phyloP scores from a whole-genome alignment of 2,888 invertebrate genomes.

The Venusia cambrica region DNA sequence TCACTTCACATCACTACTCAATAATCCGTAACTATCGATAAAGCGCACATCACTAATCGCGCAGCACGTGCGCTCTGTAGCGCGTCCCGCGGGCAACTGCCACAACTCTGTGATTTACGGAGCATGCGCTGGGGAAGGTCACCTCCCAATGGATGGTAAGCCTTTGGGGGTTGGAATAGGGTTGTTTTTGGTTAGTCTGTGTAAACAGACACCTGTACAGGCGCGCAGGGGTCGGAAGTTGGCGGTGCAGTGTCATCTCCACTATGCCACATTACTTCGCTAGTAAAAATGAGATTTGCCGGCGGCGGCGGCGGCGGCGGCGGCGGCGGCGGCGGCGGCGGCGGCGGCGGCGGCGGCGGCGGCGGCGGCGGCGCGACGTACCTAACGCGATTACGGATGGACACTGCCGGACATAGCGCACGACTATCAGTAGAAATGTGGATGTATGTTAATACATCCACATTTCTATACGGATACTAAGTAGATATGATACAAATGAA shows the following conservation, averaged over 20 bases:
- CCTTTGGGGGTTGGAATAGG: conserved; percentile 31
- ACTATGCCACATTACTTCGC: conserved; percentile 71
- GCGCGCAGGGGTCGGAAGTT: conserved; percentile 69
- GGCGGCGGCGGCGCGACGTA: conserved; percentile 21
- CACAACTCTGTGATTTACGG: conserved; percentile 49
- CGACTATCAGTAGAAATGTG: conserved; percentile 2
- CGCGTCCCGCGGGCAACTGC: conserved; percentile 56
- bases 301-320: conserved; percentile 26
- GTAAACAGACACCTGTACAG: conserved; percentile 68
- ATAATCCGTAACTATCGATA: conserved; percentile 26
- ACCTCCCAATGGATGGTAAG: conserved; percentile 30
- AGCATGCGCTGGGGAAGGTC: conserved; percentile 34
- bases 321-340: conserved; percentile 34
- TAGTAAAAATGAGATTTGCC: conserved; percentile 75
- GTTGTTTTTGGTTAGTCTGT: conserved; percentile 26
- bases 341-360: conserved; percentile 34
- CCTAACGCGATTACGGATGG: conserved; percentile 27
- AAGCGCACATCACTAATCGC: conserved; percentile 17
- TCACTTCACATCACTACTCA: conserved; percentile 52
- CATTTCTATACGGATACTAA: too few species aligned
- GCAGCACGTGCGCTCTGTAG: conserved; percentile 37
- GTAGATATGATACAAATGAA: too few species aligned
- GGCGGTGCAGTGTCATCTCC: conserved; percentile 78
- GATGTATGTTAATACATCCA: background rate
- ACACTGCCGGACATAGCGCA: conserved; percentile 10